Evolutionary conservation across 2,113 vertebrate species (phyloP).

Genomic region (Psettodes erumei): DNA sequence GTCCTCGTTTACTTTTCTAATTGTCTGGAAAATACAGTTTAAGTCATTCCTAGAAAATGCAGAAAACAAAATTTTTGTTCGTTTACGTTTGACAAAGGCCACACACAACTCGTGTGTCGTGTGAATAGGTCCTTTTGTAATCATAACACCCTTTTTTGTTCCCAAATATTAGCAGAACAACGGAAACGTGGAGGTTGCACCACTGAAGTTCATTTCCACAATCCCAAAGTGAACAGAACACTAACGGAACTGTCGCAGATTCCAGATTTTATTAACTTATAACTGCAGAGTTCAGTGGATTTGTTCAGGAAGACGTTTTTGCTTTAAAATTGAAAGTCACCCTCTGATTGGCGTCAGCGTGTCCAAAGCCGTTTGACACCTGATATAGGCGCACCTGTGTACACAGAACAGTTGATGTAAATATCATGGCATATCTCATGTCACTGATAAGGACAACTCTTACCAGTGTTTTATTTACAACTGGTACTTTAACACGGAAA

Average conservation of each 20-base stretch:
- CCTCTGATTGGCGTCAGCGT: not conserved
- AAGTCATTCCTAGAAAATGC: not conserved
- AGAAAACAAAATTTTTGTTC: too few relatives aligned
- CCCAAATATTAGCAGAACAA: not conserved
- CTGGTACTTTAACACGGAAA: not conserved
- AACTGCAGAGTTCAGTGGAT: not conserved
- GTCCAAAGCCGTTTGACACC: not conserved
- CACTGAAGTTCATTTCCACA: too few relatives aligned
- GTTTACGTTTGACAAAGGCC: not conserved
- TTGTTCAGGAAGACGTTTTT: not conserved
- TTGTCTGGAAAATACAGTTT: not conserved
- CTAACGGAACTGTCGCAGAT: too few relatives aligned
- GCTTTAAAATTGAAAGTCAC: not conserved
- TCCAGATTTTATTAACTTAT: not conserved
- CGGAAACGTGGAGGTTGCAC: not conserved
- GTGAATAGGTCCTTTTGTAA: not conserved
- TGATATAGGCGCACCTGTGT: conserved; percentile 39
- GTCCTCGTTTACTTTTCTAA: not conserved
- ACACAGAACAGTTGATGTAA: conserved; percentile 38
- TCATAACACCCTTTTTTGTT: not conserved
- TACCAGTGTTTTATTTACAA: not conserved
- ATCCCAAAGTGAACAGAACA: too few relatives aligned
- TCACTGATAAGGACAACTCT: not conserved
- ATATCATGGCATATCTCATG: not conserved
- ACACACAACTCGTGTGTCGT: too few relatives aligned